A percentile compares a stretch with the other conserved stretches of the same genome.
Conservation (phyloP, 1,140 invertebrate genomes). For the Drosophila ananassae region DNA sequence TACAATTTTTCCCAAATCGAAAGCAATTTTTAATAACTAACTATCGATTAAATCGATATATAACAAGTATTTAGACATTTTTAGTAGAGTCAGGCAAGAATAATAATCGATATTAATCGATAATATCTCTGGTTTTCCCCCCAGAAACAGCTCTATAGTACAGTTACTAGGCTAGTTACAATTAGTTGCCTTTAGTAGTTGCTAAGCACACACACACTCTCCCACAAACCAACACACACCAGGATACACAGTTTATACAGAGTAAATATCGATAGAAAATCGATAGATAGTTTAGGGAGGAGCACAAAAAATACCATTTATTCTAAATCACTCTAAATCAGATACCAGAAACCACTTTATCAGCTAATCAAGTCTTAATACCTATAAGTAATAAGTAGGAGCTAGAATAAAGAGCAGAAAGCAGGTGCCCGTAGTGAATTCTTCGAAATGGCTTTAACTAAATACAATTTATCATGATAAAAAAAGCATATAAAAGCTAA, state of each 20-base stretch:
- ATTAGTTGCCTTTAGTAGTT: conserved; percentile 52
- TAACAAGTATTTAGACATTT: no score
- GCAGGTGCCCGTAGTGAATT: conserved; percentile 75
- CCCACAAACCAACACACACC: background rate
- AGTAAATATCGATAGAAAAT: conserved; percentile 22
- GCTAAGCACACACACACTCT: conserved; percentile 29
- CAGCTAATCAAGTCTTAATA: conserved; percentile 49
- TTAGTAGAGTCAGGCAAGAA: no score
- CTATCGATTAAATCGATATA: no score
- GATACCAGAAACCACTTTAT: conserved; percentile 7
- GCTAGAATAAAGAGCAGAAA: conserved; percentile 12
- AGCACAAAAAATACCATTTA: no score
- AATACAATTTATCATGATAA: conserved; percentile 61
- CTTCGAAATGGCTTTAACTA: conserved; percentile 81
- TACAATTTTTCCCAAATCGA: no score
- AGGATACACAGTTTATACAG: conserved; percentile 52
- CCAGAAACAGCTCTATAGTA: conserved; percentile 1
- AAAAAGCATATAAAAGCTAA: background rate
- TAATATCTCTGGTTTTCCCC: background rate
- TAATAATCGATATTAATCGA: background rate
- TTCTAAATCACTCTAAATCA: background rate
- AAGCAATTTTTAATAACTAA: no score
- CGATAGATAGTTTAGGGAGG: no score
- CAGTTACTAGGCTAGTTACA: conserved; percentile 46
- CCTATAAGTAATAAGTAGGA: conserved; percentile 39